Evolutionary conservation across 1,140 invertebrate species (phyloP), one percentile per base, ranked within the genome.

Genomic region (Agrilus planipennis): DNA sequence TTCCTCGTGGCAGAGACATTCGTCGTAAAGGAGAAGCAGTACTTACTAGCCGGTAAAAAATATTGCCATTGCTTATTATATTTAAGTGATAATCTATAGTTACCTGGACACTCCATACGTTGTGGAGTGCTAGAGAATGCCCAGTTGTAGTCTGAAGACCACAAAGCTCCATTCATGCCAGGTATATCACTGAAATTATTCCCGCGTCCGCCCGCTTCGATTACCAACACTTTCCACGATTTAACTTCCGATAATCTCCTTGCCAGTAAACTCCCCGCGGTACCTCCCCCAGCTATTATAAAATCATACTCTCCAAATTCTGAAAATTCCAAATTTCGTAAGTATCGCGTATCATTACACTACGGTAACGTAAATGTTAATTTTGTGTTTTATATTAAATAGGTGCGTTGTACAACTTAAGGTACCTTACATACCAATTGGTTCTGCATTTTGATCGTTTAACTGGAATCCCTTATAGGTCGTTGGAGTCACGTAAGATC

Each of bases 131-230:
- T 80, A 42, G 63, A 71, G 49, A 87, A 87, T 9, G 76, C 72
- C 83, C 85, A 88, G 58, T 85, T 86, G 47, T 75, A 77, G 29
- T 71, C 70, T 0, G 77, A 82, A 29, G 76, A 63, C 22, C 81
- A 76, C 19, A 81, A 64, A 9, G 75, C 65, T 0, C 79, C 66
- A 0, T 79, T 76, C 17, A 83, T 62, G 12, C 79, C 57, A 0
- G 84, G 84, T 6, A 86, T 72, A 51, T 85, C 80, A 0, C 81
- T 81, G 7, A 84, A 60, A 73, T 20, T 73, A 76, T 50, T 82
- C 78, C 34, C 79, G 68, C 22, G 65, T 70, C 25, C 38, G 37
- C 81, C 81, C 5, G 76, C 75, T 62, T 84, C 80, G 43, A 90
- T 42, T 1, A 89, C 53, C 23, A 89, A 60, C 3, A 89, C 73